Evolutionary conservation across 2,113 vertebrate species (phyloP), one percentile per base, ranked within the genome.

Genomic region (Sphyrna mokarran): DNA sequence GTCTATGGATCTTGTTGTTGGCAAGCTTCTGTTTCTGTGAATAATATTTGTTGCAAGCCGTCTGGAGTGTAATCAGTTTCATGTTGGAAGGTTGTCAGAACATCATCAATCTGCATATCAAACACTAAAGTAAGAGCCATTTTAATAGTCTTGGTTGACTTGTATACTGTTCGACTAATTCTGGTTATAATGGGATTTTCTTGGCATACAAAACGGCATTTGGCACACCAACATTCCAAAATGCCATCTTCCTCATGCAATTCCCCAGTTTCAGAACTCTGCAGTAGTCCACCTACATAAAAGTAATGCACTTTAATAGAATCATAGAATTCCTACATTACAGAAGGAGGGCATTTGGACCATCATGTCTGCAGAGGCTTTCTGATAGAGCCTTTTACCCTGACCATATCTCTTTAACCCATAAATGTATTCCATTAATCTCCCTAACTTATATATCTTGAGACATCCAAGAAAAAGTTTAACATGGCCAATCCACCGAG

Each of bases 61-160:
- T 95, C 94, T 95, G 94, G 69, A 95, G 68, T 95, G 68, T 22
- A 95, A 95, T 72, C 94, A 95, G 69, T 72, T 95, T 72, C 23
- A 70, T 72, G 40, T 72, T 95, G 94, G 94, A 95, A 95, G 40
- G 23, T 26, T 95, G 94, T 72, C 68, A 95, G 94, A 54, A 70
- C 26, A 54, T 72, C 69, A 72, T 95, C 94, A 72, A 95, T 76
- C 94, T 72, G 69, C 48, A 76, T 95, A 72, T 95, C 70, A 95
- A 95, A 95, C 43, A 72, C 23, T 5, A 48, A 95, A 33, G 40
- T 37, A 54, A 95, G 22, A n/a, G 29, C 48, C 43, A 95, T 76
- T 95, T 70, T 72, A 95, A 95, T 95, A 70, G 40, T 3, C 33
- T 54, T 95, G 69, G 69, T 72, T 70, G 68, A 72, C n/a, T 72